Percentiles rank a stretch among this genome's conserved stretches.
Evolutionary conservation across 2,888 invertebrate genomes (phyloP).

Genomic region (Coenonympha glycerion): DNA sequence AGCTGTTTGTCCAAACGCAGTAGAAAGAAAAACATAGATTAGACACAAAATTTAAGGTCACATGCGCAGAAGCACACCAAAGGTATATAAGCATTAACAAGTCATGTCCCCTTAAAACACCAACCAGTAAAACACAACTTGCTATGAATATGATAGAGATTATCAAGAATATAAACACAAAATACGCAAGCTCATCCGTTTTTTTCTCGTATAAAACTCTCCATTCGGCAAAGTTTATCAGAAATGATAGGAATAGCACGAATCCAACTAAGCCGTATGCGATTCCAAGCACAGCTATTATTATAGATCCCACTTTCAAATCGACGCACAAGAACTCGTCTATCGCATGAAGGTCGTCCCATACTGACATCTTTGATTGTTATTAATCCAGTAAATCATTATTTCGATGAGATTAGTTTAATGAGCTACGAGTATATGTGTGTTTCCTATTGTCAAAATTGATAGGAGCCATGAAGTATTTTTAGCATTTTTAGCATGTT

Average conservation of each 20-base stretch:
- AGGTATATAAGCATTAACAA: constrained; percentile 31
- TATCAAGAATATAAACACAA: constrained; percentile 28
- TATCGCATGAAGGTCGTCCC: constrained; percentile 23
- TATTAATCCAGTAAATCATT: background rate
- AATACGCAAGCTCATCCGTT: constrained; percentile 33
- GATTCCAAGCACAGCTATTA: constrained; percentile 33
- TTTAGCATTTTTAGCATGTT: too few relatives aligned
- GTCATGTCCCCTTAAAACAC: constrained; percentile 27
- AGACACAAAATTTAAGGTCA: constrained; percentile 33
- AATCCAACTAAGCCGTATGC: constrained; percentile 36
- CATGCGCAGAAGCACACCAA: constrained; percentile 33
- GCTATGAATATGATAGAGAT: constrained; percentile 30
- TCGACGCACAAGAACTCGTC: constrained; percentile 36
- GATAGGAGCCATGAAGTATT: background rate
- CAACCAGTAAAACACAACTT: constrained; percentile 35
- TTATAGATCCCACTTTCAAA: constrained; percentile 30
- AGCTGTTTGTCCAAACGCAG: constrained; percentile 32
- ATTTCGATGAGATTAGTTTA: background rate
- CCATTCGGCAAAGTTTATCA: constrained; percentile 32
- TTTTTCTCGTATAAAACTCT: constrained; percentile 33
- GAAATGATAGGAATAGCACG: constrained; percentile 32
- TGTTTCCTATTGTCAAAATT: too few relatives aligned
- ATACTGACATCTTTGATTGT: constrained; percentile 12
- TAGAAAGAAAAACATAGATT: constrained; percentile 29
- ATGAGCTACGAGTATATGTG: too few relatives aligned